A percentile compares a stretch with the other conserved stretches of the same genome.
phyloP scores from a whole-genome alignment of 2,113 vertebrate genomes.

The Pimephales promelas region DNA sequence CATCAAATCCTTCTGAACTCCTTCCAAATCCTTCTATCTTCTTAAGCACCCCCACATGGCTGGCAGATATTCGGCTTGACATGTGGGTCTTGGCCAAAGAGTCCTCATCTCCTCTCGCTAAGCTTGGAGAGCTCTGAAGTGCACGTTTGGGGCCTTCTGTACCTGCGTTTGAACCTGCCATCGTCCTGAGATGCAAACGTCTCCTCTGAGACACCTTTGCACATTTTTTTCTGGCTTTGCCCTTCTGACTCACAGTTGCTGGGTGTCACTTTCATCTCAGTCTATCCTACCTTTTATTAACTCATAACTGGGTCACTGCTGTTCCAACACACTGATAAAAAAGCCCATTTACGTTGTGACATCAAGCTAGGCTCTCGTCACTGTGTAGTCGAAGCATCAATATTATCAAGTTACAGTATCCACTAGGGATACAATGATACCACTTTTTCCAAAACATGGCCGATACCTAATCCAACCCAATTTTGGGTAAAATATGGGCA shows the following conservation, averaged over 20 bases:
- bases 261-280: conserved; percentile 40
- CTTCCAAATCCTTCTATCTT: conserved; percentile 29
- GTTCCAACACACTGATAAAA: conserved; percentile 1
- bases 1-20: conserved; percentile 61
- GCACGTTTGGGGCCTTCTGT: conserved; percentile 59
- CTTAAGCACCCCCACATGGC: conserved; percentile 9
- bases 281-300: conserved; percentile 39
- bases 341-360: not conserved
- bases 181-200: conserved; percentile 8
- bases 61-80: not conserved
- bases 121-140: conserved; percentile 62
- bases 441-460: too few species aligned
- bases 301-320: conserved; percentile 4
- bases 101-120: conserved; percentile 40
- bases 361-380: not conserved
- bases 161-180: conserved; percentile 56
- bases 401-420: not conserved
- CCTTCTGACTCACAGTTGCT: conserved; percentile 21
- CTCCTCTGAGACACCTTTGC: not conserved
- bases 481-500: too few species aligned
- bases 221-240: conserved; percentile 20
- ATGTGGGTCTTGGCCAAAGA: not conserved
- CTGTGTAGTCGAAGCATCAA: not conserved
- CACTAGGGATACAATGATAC: too few species aligned
- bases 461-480: too few species aligned